These are phyloP conservation scores for Serilophus lunatus DNA, from an alignment of 2,113 vertebrate genomes.

Conservation along the genomic window DNA sequence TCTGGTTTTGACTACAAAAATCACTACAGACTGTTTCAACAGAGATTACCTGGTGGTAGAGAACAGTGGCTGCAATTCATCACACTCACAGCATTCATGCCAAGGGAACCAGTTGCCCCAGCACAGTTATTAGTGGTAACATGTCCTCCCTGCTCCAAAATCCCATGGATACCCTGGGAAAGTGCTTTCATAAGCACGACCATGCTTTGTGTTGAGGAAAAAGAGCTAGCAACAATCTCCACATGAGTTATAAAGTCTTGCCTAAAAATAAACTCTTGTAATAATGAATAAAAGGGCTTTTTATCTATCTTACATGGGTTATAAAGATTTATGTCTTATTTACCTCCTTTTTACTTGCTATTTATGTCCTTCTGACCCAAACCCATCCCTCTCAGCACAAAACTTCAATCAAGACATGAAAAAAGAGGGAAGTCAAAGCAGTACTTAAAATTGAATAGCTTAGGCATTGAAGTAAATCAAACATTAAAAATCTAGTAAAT, in stretches of 20 bases:
- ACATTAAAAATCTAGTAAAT: neutral
- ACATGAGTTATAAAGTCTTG: neutral
- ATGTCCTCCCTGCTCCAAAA: neutral
- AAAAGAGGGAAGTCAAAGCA: neutral
- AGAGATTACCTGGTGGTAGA: neutral
- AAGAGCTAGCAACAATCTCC: neutral
- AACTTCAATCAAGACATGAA: neutral
- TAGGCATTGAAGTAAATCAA: neutral
- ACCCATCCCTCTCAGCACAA: neutral
- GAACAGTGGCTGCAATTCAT: neutral
- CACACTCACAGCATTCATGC: rapidly evolving
- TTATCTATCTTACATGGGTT: neutral
- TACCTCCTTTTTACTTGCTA: neutral
- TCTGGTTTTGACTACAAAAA: neutral
- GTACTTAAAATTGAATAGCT: neutral
- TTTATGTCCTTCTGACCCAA: neutral
- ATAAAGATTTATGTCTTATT: neutral
- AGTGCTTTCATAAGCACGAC: rapidly evolving
- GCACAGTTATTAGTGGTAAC: neutral
- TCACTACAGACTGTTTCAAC: neutral
- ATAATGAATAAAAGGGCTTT: neutral
- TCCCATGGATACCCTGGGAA: neutral
- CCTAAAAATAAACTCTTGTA: neutral
- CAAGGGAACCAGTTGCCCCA: neutral
- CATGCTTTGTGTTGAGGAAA: neutral